Conservation (phyloP, 1,140 invertebrate genomes). For the Drosophila lini region DNA sequence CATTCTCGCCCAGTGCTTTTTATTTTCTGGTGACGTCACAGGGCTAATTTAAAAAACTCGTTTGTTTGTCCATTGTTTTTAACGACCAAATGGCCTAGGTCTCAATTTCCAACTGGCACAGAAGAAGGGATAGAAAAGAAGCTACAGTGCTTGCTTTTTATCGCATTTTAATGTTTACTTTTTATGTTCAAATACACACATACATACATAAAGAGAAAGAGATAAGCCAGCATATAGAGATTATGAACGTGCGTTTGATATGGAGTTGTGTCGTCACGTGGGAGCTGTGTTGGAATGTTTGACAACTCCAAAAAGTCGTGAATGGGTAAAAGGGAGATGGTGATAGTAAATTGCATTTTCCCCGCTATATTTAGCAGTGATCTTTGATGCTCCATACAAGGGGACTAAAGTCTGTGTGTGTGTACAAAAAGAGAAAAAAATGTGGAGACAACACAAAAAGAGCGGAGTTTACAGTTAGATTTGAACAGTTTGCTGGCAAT, state of each 20-base stretch:
- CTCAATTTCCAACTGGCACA: conserved; percentile 35
- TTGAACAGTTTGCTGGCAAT: background rate
- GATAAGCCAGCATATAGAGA: conserved; percentile 47
- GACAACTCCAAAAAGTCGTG: conserved; percentile 24
- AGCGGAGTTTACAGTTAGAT: conserved; percentile 21
- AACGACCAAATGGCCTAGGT: conserved; percentile 31
- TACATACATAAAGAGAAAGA: background rate
- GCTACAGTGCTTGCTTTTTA: conserved; percentile 30
- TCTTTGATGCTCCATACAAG: conserved; percentile 12
- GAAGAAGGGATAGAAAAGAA: background rate
- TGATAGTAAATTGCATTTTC: conserved; percentile 22
- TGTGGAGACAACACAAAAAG: conserved; percentile 18
- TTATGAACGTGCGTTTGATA: conserved; percentile 36
- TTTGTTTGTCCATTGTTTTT: conserved; percentile 68
- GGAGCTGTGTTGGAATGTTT: conserved; percentile 27
- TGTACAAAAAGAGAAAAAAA: background rate
- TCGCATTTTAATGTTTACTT: conserved; percentile 45
- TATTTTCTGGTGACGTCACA: conserved; percentile 67
- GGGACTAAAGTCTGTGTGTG: background rate
- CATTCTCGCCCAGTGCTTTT: conserved; percentile 54
- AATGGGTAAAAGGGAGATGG: conserved; percentile 6
- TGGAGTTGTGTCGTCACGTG: conserved; percentile 67
- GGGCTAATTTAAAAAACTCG: conserved; percentile 70
- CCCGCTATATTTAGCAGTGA: conserved; percentile 49
- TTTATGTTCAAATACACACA: conserved; percentile 33